Evolutionary conservation across 2,113 vertebrate species (phyloP), one percentile per base, ranked within the genome.

Genomic region (Zapornia atra): DNA sequence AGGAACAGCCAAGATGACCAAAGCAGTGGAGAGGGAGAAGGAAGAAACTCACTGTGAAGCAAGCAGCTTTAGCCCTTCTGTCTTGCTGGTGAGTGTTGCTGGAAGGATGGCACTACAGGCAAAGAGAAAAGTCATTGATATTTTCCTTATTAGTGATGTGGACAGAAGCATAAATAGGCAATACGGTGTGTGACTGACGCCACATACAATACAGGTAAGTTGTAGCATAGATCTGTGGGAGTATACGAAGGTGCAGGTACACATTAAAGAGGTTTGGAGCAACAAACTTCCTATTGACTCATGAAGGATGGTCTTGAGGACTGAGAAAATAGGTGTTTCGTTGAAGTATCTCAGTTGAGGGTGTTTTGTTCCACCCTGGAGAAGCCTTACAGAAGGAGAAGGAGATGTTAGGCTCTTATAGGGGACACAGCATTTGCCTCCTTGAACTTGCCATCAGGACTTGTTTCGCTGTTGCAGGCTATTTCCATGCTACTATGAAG

Each of bases 391-490:
- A 18, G 72, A 73, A 80, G 22, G 4, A 82, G 59, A 73, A 77
- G 38, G 63, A 77, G 28, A 13, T 75, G 17, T 40, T 2, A 0
- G 71, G 71, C 21, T 65, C 24, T 80, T 54, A 36, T 24, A 12
- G 1, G 4, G 10, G 28, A 81, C 20, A 10, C 9, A 7, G 28
- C 2, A 0, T 70, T 92, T n/a, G 12, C 5, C 6, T 5, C 5
- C n/a, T 70, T 66, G 15, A 13, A 51, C 42, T n/a, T 82, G 50
- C 12, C 2, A 0, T 7, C 71, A 28, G 31, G 18, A 19, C 15
- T 14, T 57, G 19, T 48, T 77, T 34, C 46, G 34, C 29, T 88
- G 34, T 29, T 86, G 51, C 21, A 53, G 48, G 12, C 19, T 42
- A 22, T 9, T 82, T 82, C 1, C 12, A 0, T 40, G 33, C 19